Evolutionary conservation across 2,797 vertebrate species (phyloP), one percentile per base, ranked within the genome.

Genomic region (Takifugu rubripes): DNA sequence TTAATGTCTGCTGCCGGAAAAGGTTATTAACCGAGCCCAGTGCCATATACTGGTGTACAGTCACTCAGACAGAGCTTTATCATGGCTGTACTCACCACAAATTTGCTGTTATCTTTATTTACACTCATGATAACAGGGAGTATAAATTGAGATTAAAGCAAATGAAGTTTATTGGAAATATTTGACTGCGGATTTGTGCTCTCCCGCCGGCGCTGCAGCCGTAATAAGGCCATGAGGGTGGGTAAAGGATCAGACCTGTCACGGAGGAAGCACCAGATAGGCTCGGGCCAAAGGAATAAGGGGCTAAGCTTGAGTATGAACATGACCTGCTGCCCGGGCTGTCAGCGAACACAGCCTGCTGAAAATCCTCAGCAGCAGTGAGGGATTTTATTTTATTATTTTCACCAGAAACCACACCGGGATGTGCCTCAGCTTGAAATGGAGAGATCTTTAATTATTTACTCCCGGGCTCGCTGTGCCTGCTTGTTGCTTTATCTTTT

Each of bases 51-150:
- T 42, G 49, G 45, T 14, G 1, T 62, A 66, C 2, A 66, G 62
- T 64, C 73, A 69, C 61, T 75, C 44, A 59, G 40, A 43, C 59
- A 61, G 63, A 46, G 70, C 67, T 76, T 72, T 66, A 67, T 75
- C 64, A 78, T 57, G 49, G 55, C 52, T 61, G 9, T 74, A 56
- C 61, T 77, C 58, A 59, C 48, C 42, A 24, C 48, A 55, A 33
- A 40, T 40, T 44, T 64, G 45, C 48, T 50, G 59, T 63, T 62
- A 63, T 72, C 66, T 69, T 61, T 63, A 48, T 48, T 64, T 75
- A 55, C 44, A 24, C 17, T 59, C 79, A 81, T 60, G 74, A 84
- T 40, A 40, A 40, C 49, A 59, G 58, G 51, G 55, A 5, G 25
- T 44, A 75, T 72, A 17, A 64, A 78, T 66, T 68, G 10, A 52